These are phyloP conservation scores for Cremastinae sp. DNA, from an alignment of 2,888 invertebrate genomes.

Conservation along the genomic window DNA sequence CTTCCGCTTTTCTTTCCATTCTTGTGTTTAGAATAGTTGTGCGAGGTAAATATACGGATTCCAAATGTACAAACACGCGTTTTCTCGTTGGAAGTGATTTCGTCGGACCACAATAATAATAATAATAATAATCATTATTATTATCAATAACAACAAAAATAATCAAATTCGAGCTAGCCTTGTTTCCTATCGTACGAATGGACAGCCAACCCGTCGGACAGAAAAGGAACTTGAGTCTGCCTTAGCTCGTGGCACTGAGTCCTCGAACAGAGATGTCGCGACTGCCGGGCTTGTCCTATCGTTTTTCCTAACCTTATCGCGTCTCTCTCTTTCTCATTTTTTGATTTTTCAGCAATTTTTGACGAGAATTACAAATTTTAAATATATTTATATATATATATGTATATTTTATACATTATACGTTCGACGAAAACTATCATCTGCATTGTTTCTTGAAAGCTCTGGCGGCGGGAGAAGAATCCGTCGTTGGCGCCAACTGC, in stretches of 20 bases:
- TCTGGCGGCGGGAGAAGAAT: conserved; percentile 31
- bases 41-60: conserved; percentile 42
- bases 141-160: neutral
- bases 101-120: conserved; percentile 13
- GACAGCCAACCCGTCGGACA: conserved; percentile 13
- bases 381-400: neutral
- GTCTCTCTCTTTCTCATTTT: conserved; percentile 6
- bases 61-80: conserved; percentile 22
- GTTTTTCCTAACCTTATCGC: conserved; percentile 1
- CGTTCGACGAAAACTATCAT: conserved; percentile 25
- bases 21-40: conserved; percentile 34
- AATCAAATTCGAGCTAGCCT: conserved; percentile 3
- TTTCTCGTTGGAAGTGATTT: conserved; percentile 31
- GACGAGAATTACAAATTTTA: neutral
- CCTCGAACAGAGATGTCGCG: neutral
- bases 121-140: conserved; percentile 7
- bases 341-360: conserved; percentile 14
- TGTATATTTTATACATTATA: neutral
- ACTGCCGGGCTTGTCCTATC: neutral
- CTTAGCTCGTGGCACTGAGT: neutral
- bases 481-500: conserved; percentile 64
- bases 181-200: conserved; percentile 17
- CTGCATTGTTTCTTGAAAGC: conserved; percentile 52
- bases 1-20: neutral
- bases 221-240: conserved; percentile 26